These are phyloP conservation scores for Thecophora atra DNA, from an alignment of 2,888 invertebrate genomes.

Conservation along the genomic window DNA sequence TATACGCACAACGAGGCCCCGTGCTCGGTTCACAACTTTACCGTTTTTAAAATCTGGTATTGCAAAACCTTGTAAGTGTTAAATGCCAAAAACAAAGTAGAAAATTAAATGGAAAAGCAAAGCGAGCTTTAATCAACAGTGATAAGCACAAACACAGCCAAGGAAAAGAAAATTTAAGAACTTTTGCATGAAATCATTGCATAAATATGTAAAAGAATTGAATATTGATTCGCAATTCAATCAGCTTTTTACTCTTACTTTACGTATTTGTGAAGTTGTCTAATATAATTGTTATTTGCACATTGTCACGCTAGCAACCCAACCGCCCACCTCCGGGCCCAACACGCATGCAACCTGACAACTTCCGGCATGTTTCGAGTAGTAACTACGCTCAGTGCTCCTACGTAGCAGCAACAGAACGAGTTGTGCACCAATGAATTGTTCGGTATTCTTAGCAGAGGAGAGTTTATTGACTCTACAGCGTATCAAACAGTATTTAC, in stretches of 20 bases:
- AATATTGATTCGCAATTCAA: too few species aligned
- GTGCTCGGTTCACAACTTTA: slow-evolving; percentile 70
- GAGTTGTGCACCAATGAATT: background rate
- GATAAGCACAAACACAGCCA: too few species aligned
- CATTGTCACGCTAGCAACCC: slow-evolving; percentile 1
- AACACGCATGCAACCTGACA: too few species aligned
- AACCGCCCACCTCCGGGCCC: too few species aligned
- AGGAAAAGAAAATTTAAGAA: too few species aligned
- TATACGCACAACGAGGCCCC: slow-evolving; percentile 71
- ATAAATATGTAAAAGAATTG: too few species aligned
- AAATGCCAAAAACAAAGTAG: slow-evolving; percentile 6
- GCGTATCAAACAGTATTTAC: too few species aligned
- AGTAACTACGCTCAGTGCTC: too few species aligned
- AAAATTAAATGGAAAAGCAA: background rate
- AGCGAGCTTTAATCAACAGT: background rate
- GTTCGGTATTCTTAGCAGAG: background rate
- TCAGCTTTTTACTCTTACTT: too few species aligned
- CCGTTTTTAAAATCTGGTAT: slow-evolving; percentile 68
- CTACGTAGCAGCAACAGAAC: background rate
- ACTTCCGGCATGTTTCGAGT: too few species aligned
- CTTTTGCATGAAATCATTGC: too few species aligned
- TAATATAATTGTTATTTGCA: too few species aligned
- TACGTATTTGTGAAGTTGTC: background rate
- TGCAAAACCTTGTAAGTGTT: slow-evolving; percentile 11
- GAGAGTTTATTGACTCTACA: background rate